Conservation (phyloP, 2,888 invertebrate genomes). For the Catocala nupta region DNA sequence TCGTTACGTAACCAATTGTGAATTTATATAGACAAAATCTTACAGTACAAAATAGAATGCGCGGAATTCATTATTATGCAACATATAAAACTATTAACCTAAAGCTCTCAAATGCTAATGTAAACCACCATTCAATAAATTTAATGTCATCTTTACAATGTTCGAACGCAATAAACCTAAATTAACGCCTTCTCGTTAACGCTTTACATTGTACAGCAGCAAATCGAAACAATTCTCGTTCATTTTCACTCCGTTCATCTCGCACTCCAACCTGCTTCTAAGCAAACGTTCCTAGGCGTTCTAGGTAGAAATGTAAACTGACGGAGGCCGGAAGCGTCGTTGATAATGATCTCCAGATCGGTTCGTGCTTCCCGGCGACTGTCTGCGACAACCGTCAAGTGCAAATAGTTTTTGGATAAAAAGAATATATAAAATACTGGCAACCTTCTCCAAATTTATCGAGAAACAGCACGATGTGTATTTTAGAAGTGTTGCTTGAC, state of each 20-base stretch:
- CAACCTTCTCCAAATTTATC: slow-evolving; percentile 10
- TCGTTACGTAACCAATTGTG: no score
- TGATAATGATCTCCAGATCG: slow-evolving; percentile 66
- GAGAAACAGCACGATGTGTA: slow-evolving; percentile 7
- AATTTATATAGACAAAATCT: no score
- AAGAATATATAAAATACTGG: slow-evolving; percentile 8
- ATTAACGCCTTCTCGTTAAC: neutral
- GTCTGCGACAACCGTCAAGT: slow-evolving; percentile 45
- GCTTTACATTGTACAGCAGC: no score
- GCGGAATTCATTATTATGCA: no score
- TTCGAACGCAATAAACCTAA: slow-evolving; percentile 5
- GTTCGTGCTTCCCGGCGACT: slow-evolving; percentile 43
- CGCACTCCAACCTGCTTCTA: neutral
- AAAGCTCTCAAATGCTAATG: no score
- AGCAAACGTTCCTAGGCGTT: slow-evolving; percentile 16
- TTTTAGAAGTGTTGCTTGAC: no score
- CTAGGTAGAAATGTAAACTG: slow-evolving; percentile 41
- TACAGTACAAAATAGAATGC: no score
- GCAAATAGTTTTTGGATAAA: slow-evolving; percentile 38
- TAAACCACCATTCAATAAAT: neutral
- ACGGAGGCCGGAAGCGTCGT: slow-evolving; percentile 50
- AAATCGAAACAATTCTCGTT: neutral
- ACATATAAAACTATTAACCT: no score
- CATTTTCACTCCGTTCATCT: slow-evolving; percentile 13
- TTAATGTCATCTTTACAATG: slow-evolving; percentile 3